Evolutionary conservation across 2,113 vertebrate species (phyloP), one percentile per base, ranked within the genome.

Genomic region (Amphiprion percula): DNA sequence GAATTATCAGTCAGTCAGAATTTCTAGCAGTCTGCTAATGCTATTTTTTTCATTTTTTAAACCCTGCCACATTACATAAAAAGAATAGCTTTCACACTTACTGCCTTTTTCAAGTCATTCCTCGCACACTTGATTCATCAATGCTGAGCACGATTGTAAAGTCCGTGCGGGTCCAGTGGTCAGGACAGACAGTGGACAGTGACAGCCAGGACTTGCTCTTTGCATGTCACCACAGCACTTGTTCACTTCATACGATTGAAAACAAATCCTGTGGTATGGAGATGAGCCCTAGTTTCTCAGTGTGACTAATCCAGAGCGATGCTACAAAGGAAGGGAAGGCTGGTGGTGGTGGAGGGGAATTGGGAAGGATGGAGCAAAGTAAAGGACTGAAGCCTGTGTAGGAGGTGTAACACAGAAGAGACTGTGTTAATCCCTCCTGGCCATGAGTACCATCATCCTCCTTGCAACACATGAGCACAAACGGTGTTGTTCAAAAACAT

Each of bases 231-330:
- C 70, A 79, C 71, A 3, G 50, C 79, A 58, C 84, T 87, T 86
- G 68, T 88, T 90, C 87, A 80, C 78, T 87, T 93, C 82, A 79
- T 68, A 56, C 79, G 85, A 86, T 79, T 88, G 85, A 85, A 92
- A 89, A 85, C 77, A 89, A 93, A 93, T 92, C 90, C 89, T 73
- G 79, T 82, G 44, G 90, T 93, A 93, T 92, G 91, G 87, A 93
- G 88, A 94, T 90, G 92, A 94, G 92, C 84, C 88, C 92, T 85
- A 88, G 78, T 91, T 94, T 91, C 71, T 70, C 60, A 67, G 83
- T 80, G 88, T 91, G 86, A 92, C 91, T 91, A 92, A 94, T 93
- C 90, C 87, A 85, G 68, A 85, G 79, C 52, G 24, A 86, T 62
- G 67, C 73, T 81, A 72, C 69, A 76, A 87, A 85, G 69, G 52